Evolutionary conservation across 2,113 vertebrate species (phyloP).

Genomic region (Chrysemys picta): DNA sequence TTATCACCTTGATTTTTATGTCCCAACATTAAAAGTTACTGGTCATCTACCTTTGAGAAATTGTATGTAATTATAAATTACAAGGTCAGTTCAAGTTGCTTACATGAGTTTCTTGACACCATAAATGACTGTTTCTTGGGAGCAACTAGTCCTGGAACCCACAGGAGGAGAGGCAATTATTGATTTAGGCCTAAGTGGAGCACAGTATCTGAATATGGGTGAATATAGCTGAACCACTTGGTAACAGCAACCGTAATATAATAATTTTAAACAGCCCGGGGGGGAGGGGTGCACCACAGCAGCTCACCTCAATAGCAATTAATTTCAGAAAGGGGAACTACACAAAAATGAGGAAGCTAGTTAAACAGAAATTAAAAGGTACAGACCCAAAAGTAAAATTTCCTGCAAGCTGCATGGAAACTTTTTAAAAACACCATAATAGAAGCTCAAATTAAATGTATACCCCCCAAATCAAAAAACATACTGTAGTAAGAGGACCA

Average conservation of each 20-base stretch:
- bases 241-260: not conserved
- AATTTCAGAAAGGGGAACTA: not conserved
- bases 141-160: not conserved
- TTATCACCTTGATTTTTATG: not conserved
- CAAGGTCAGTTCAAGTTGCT: not conserved
- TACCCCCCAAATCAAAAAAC: not conserved
- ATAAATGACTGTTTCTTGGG: not conserved
- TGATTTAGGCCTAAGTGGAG: not conserved
- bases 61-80: not conserved
- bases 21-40: not conserved
- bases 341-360: not conserved
- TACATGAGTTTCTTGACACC: not conserved
- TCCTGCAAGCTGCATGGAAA: not conserved
- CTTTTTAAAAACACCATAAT: not conserved
- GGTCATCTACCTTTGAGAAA: not conserved
- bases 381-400: not conserved
- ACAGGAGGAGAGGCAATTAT: not conserved
- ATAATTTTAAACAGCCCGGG: not conserved
- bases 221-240: not conserved
- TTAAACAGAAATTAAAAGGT: not conserved
- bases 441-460: not conserved
- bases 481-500: not conserved
- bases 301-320: not conserved
- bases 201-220: not conserved
- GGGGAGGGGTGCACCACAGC: not conserved